A percentile compares a stretch with the other conserved stretches of the same genome.
Evolutionary conservation across 2,888 invertebrate species (phyloP).

Genomic region (Luffia ferchaultella): DNA sequence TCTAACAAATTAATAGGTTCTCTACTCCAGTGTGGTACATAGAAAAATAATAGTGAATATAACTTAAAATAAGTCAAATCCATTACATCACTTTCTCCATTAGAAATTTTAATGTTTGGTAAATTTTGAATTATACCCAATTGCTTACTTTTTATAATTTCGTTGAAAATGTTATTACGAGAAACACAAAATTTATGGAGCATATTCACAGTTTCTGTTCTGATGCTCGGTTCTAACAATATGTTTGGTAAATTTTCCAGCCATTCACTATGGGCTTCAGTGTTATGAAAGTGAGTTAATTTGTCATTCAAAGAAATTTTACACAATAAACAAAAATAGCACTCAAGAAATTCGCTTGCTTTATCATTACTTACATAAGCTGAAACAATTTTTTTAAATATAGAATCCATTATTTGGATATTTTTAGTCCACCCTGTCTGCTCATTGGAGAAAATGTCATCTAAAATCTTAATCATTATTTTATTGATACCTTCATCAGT

Average conservation of each 20-base stretch:
- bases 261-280: conserved; percentile 54
- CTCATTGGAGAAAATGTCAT: conserved; percentile 38
- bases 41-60: conserved; percentile 61
- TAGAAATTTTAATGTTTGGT: conserved; percentile 38
- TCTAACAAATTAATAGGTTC: conserved; percentile 46
- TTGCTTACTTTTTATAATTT: conserved; percentile 45
- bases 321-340: conserved; percentile 48
- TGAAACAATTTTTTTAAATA: conserved; percentile 44
- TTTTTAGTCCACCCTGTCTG: conserved; percentile 43
- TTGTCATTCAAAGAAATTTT: conserved; percentile 49
- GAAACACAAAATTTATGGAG: conserved; percentile 66
- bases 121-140: conserved; percentile 50
- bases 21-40: conserved; percentile 51
- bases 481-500: conserved; percentile 28
- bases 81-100: conserved; percentile 31
- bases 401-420: conserved; percentile 29
- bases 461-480: conserved; percentile 33
- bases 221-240: conserved; percentile 54
- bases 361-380: conserved; percentile 37
- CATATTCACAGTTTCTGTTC: conserved; percentile 58
- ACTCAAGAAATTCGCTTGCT: conserved; percentile 32
- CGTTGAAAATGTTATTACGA: conserved; percentile 56
- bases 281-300: conserved; percentile 37
- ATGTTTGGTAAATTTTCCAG: conserved; percentile 63
- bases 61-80: conserved; percentile 46